Percentiles rank a stretch among this genome's conserved stretches.
Conservation (phyloP, 2,113 vertebrate species). For the Alaudala cheleensis region DNA sequence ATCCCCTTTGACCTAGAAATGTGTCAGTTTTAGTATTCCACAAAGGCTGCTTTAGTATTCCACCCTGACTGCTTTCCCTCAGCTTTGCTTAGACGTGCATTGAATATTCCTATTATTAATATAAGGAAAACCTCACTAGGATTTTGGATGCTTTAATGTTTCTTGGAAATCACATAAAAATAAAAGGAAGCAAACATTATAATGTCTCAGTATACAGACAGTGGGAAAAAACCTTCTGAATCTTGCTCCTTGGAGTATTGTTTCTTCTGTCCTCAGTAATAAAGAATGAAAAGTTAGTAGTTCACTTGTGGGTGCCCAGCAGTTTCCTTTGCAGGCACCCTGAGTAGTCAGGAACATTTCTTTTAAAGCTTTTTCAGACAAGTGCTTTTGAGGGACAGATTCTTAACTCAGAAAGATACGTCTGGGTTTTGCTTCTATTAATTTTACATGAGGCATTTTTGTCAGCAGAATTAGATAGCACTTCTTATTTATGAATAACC, state of each 20-base stretch:
- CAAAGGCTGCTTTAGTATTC: not conserved
- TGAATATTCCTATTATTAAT: not conserved
- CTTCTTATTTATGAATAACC: conserved; percentile 44
- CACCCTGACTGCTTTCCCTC: not conserved
- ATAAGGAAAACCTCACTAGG: not conserved
- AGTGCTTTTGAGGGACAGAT: not conserved
- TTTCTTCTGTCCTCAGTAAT: not conserved
- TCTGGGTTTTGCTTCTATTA: conserved; percentile 32
- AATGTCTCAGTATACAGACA: not conserved
- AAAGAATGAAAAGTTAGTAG: not conserved
- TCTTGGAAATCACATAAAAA: not conserved
- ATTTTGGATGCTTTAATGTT: not conserved
- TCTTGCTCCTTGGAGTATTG: not conserved
- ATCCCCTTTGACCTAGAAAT: not conserved
- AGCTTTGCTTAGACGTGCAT: not conserved
- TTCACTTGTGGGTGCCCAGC: not conserved
- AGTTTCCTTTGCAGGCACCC: not conserved
- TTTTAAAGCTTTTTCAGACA: not conserved
- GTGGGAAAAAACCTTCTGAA: not conserved
- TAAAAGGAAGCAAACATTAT: not conserved
- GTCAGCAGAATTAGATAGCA: conserved; percentile 9
- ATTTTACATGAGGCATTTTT: conserved; percentile 30
- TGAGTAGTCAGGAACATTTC: not conserved
- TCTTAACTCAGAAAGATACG: not conserved
- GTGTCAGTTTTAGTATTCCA: not conserved